Conservation (phyloP, 2,113 vertebrate genomes). For the Myxocyprinus asiaticus region DNA sequence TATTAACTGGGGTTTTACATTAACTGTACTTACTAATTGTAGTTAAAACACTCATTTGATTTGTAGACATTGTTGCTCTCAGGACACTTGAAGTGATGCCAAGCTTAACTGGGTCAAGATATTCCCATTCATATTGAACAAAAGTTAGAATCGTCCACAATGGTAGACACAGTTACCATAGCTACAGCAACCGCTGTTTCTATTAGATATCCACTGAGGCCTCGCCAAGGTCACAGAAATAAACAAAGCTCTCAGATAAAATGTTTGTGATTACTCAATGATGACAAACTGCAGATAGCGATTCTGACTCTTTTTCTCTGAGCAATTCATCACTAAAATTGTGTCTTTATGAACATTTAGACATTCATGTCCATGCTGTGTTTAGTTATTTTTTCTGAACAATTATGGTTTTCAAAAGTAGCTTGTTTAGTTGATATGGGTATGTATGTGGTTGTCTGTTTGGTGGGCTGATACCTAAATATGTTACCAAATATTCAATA, state of each 20-base stretch:
- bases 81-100: constrained; percentile 19
- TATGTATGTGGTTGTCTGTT: too few species aligned
- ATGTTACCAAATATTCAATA: too few species aligned
- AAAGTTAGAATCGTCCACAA: constrained; percentile 46
- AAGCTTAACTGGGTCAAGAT: constrained; percentile 34
- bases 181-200: constrained; percentile 49
- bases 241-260: constrained; percentile 46
- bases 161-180: constrained; percentile 51
- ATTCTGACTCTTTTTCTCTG: constrained; percentile 7
- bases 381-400: constrained; percentile 9
- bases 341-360: constrained; percentile 40
- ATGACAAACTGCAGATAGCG: constrained; percentile 3
- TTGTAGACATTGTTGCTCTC: constrained; percentile 19
- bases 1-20: constrained; percentile 13
- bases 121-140: constrained; percentile 43
- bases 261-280: constrained; percentile 13
- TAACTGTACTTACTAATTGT: constrained; percentile 11
- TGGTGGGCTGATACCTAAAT: too few species aligned
- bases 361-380: not conserved
- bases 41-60: constrained; percentile 13
- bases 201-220: constrained; percentile 41
- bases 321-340: constrained; percentile 14
- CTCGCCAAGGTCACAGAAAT: constrained; percentile 48
- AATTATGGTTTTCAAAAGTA: too few species aligned
- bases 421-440: too few species aligned